Evolutionary conservation across 92 coral and sea anemone species (phyloP).

Genomic region (Paragorgia papillata): DNA sequence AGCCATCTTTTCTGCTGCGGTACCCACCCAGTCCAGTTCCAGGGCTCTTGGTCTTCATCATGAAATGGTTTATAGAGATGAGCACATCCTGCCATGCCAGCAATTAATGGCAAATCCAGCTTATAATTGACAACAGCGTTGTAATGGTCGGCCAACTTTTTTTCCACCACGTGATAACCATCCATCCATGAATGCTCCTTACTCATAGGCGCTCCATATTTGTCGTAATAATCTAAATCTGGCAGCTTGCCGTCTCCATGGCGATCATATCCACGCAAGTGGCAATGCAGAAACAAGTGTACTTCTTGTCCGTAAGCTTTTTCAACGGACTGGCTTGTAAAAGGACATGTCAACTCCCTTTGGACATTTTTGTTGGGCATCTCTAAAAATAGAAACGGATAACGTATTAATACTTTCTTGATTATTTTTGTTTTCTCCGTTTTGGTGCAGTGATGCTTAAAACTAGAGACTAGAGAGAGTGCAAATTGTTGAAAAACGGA

Average conservation of each 20-base stretch:
- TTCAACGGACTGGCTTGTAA: conserved; percentile 4
- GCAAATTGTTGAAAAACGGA: too few relatives aligned
- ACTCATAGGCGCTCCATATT: conserved; percentile 10
- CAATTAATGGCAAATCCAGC: conserved; percentile 3
- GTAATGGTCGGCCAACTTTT: conserved; percentile 17
- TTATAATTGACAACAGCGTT: not conserved
- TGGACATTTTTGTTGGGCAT: not conserved
- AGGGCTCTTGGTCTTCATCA: conserved; percentile 1
- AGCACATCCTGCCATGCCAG: conserved; percentile 25
- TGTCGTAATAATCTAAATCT: too few relatives aligned
- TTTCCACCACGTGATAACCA: conserved; percentile 32
- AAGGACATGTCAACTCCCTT: conserved; percentile 11
- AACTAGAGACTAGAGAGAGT: too few relatives aligned
- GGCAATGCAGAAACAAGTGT: conserved; percentile 31
- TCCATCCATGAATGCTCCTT: conserved; percentile 21
- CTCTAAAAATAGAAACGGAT: too few relatives aligned
- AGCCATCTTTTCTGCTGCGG: conserved; percentile 10
- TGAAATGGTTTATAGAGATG: conserved; percentile 12
- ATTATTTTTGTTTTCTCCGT: too few relatives aligned
- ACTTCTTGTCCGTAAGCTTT: conserved; percentile 21
- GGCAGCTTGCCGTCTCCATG: too few relatives aligned
- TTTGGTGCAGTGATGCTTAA: too few relatives aligned
- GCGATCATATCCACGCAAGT: too few relatives aligned
- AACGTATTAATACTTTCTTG: too few relatives aligned
- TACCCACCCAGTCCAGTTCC: conserved; percentile 43